Evolutionary conservation across 2,797 vertebrate genomes (phyloP), one percentile per base, ranked within the genome.

Genomic region (Cuculus canorus): DNA sequence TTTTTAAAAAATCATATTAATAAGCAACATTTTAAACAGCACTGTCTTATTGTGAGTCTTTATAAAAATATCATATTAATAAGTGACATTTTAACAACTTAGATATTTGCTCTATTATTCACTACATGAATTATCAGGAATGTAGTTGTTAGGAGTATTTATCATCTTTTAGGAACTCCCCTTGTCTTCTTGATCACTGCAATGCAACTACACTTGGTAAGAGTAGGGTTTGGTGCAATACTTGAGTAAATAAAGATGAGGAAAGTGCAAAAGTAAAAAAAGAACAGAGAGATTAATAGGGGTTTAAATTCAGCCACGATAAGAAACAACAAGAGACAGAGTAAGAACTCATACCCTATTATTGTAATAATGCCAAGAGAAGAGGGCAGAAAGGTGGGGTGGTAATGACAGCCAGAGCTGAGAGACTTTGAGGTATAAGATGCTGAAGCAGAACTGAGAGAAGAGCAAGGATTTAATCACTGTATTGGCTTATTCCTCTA

Each of bases 401-500:
- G 39, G 23, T 41, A 76, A 61, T 24, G 53, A 33, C 11, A 35
- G 59, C 22, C 37, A 47, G n/a, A 2, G 11, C 33, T 45, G 41
- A 73, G 28, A 4, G 6, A 69, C 47, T 72, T 65, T 19, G 47
- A 76, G 19, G 24, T 25, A 13, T 1, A 63, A 71, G 33, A 72
- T 33, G 9, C 35, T 69, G 53, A 83, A 80, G 57, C 8, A 72
- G n/a, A 92, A 43, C 11, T 52, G 19, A 17, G 30, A 41, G 25
- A 17, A 54, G 3, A 78, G 25, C 10, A 78, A 82, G 43, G 95
- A 70, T 84, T 98, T 95, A 97, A 95, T 85, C 97, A 98, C 93
- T 97, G 98, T 69, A 77, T 98, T 97, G 10, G 95, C 91, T 19
- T 90, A 94, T 33, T 96, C 98, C 25, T 97, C 97, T 8, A 30